Evolutionary conservation across 2,888 invertebrate species (phyloP), one percentile per base, ranked within the genome.

Genomic region (Deladenus siricidicola): DNA sequence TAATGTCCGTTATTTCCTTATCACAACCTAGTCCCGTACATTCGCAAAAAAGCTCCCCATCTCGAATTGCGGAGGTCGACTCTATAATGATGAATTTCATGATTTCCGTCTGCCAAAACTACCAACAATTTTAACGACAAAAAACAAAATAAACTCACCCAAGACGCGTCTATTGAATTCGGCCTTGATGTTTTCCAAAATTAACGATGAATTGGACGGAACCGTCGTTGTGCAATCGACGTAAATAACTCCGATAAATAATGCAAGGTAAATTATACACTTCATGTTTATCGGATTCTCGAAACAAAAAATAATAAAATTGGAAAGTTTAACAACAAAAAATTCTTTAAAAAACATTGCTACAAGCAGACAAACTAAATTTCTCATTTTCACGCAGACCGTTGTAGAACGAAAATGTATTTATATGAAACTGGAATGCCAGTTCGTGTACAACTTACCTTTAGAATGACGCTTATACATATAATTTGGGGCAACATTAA

Each of bases 1-100:
- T 39, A 53, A 53, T 53, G 19, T 53, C 53, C 1, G 39, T 19
- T n/a, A 53, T 53, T 42, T 53, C 53, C 21, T 39, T 53, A 39
- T 53, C 53, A 34, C 53, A 53, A 4, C 53, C 53, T n/a, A 6
- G 2, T 2, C 39, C 34, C 4, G 30, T 3, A 39, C 53, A 53
- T 42, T 39, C 39, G 39, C 53, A 53, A 23, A 53, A 39, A n/a
- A 53, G 39, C 34, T 53, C 53, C 6, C 14, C 39, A 14, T 34
- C 39, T 34, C 14, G 6, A 14, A 34, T 34, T 6, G 14, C 14
- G 6, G 39, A 10, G 39, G 39, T 10, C 14, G 39, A 14, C 14
- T 34, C 39, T 34, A 34, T 34, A 14, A 10, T 34, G 14, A 34
- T 34, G 39, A 34, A 34, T 10, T 34, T 34, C 14, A 34, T 6